These are phyloP conservation scores for Pangasius mekongensis DNA, from an alignment of 2,797 vertebrate genomes.

Conservation along the genomic window DNA sequence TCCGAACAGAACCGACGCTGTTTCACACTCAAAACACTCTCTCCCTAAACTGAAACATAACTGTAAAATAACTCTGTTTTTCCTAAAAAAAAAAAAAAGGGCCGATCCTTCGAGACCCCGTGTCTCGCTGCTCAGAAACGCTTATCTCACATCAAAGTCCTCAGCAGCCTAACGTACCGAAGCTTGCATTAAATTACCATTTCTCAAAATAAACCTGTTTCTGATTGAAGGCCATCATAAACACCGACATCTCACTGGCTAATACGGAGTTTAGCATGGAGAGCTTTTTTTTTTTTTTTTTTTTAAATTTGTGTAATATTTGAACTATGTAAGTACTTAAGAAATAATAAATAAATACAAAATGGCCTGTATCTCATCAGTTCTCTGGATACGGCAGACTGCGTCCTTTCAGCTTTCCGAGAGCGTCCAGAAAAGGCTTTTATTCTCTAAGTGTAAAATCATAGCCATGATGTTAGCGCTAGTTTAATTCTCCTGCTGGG, in stretches of 20 bases:
- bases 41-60: slow-evolving; percentile 33
- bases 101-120: background rate
- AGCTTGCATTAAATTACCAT: slow-evolving; percentile 69
- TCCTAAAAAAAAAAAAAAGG: background rate
- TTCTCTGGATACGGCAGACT: too few relatives aligned
- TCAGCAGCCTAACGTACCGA: slow-evolving; percentile 21
- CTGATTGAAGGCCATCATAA: slow-evolving; percentile 66
- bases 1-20: slow-evolving; percentile 53
- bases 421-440: background rate
- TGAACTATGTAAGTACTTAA: background rate
- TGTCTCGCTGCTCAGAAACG: slow-evolving; percentile 42
- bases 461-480: background rate
- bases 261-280: background rate
- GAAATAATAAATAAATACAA: background rate
- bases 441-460: background rate
- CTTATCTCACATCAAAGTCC: slow-evolving; percentile 71
- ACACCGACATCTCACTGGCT: slow-evolving; percentile 65
- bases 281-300: background rate
- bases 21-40: slow-evolving; percentile 53
- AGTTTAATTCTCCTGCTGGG: background rate
- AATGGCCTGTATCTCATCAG: too few relatives aligned
- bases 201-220: slow-evolving; percentile 72
- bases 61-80: slow-evolving; percentile 38
- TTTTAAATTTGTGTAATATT: background rate
- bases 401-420: background rate